phyloP scores from a whole-genome alignment of 2,113 vertebrate species.

The Perognathus longimembris region DNA sequence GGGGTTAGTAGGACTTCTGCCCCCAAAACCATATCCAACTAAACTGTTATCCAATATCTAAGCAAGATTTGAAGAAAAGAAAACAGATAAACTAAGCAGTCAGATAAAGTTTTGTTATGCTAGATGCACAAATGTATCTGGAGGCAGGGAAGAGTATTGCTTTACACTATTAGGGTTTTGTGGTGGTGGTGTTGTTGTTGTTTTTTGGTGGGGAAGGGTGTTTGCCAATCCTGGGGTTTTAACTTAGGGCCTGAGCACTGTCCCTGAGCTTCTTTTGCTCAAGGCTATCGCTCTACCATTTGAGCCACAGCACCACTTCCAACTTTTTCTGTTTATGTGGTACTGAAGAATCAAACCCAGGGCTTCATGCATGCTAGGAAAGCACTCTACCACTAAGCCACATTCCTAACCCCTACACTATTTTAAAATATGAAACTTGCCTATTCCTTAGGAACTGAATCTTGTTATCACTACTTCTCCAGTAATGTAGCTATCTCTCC shows the following conservation, averaged over 20 bases:
- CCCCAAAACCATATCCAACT: background rate
- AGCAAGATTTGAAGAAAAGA: background rate
- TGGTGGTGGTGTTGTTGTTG: too few relatives aligned
- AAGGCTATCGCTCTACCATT: too few relatives aligned
- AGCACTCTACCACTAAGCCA: too few relatives aligned
- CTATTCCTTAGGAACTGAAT: background rate
- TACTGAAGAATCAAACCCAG: too few relatives aligned
- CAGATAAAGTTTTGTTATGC: background rate
- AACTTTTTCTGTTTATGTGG: too few relatives aligned
- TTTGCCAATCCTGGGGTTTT: too few relatives aligned
- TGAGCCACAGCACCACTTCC: too few relatives aligned
- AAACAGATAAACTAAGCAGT: background rate
- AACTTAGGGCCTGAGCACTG: too few relatives aligned
- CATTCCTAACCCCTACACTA: background rate
- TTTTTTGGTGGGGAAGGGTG: too few relatives aligned
- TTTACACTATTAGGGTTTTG: background rate
- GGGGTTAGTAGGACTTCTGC: background rate
- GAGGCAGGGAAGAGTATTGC: background rate
- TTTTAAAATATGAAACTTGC: conserved; percentile 14
- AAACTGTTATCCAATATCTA: background rate
- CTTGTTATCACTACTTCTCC: background rate
- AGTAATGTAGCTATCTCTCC: background rate
- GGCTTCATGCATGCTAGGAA: too few relatives aligned
- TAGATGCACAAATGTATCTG: background rate
- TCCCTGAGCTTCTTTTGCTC: too few relatives aligned